Conservation (phyloP, 2,888 invertebrate species). For the Agapetus fuscipes region DNA sequence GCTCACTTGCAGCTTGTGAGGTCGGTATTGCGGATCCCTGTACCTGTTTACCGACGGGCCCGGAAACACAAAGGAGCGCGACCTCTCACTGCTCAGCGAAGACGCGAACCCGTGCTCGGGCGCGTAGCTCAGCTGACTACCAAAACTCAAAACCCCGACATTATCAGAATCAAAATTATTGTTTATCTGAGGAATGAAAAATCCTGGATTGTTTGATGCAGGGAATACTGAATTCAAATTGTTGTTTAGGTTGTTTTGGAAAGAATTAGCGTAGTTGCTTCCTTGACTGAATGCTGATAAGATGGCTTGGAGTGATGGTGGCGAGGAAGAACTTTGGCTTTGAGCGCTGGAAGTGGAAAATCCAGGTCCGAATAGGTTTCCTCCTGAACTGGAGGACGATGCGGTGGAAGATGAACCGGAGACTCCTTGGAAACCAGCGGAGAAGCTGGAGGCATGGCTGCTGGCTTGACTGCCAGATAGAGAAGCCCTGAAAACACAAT, state of each 20-base stretch:
- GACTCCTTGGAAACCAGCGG: constrained; percentile 23
- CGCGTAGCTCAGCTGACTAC: neutral
- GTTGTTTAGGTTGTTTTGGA: too few relatives aligned
- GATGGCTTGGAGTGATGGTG: constrained; percentile 22
- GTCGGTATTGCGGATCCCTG: constrained; percentile 7
- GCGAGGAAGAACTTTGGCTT: constrained; percentile 21
- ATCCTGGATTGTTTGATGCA: constrained; percentile 16
- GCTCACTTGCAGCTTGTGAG: neutral
- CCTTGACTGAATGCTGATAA: constrained; percentile 18
- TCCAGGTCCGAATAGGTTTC: constrained; percentile 17
- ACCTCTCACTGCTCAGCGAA: neutral
- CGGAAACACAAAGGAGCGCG: constrained; percentile 10
- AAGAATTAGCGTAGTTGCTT: constrained; percentile 26
- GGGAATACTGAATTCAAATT: too few relatives aligned
- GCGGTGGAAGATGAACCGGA: constrained; percentile 26
- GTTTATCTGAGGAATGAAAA: neutral
- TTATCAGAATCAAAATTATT: neutral
- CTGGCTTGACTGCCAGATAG: constrained; percentile 39
- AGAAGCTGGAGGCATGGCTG: constrained; percentile 40
- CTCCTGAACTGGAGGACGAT: constrained; percentile 29
- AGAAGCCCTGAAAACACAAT: constrained; percentile 13
- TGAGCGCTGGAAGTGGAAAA: constrained; percentile 15
- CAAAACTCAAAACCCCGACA: neutral
- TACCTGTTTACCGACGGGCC: constrained; percentile 11
- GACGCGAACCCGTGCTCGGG: neutral